These are phyloP conservation scores for Drosophila bifasciata DNA, from an alignment of 1,140 invertebrate genomes.

Conservation along the genomic window DNA sequence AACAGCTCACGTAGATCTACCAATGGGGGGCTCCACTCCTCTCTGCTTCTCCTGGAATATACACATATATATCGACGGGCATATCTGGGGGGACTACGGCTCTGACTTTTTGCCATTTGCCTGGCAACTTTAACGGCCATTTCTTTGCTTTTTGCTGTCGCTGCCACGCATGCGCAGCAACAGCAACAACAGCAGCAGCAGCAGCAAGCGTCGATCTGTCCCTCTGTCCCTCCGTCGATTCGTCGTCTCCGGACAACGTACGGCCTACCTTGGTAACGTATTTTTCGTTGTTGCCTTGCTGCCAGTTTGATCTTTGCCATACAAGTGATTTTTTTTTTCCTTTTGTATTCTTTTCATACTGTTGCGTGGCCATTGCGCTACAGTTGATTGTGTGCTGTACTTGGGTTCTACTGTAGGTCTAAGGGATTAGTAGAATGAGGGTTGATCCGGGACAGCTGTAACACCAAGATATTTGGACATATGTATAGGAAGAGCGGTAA, in stretches of 20 bases:
- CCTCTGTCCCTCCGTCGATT: no score
- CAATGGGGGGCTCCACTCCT: constrained; percentile 25
- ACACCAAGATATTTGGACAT: background rate
- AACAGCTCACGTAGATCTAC: constrained; percentile 47
- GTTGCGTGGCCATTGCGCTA: constrained; percentile 78
- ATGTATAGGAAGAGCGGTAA: background rate
- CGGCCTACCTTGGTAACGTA: constrained; percentile 73
- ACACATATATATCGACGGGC: no score
- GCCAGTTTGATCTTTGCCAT: constrained; percentile 80
- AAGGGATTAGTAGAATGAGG: constrained; percentile 42
- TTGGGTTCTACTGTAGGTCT: constrained; percentile 54
- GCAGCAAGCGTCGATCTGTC: constrained; percentile 29
- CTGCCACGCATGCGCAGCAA: constrained; percentile 70
- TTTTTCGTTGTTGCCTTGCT: constrained; percentile 66
- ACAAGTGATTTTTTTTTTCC: constrained; percentile 73
- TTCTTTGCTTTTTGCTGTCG: constrained; percentile 63
- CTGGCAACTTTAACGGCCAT: constrained; percentile 79
- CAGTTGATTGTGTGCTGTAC: constrained; percentile 71
- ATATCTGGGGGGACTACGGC: constrained; percentile 61
- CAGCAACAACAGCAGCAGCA: constrained; percentile 27
- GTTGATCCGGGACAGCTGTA: constrained; percentile 25
- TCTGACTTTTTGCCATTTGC: constrained; percentile 76
- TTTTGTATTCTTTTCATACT: constrained; percentile 57
- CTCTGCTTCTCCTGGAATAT: constrained; percentile 34
- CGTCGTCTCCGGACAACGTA: constrained; percentile 17